These are phyloP conservation scores for Oenanthe melanoleuca DNA, from an alignment of 2,113 vertebrate species.

Conservation along the genomic window DNA sequence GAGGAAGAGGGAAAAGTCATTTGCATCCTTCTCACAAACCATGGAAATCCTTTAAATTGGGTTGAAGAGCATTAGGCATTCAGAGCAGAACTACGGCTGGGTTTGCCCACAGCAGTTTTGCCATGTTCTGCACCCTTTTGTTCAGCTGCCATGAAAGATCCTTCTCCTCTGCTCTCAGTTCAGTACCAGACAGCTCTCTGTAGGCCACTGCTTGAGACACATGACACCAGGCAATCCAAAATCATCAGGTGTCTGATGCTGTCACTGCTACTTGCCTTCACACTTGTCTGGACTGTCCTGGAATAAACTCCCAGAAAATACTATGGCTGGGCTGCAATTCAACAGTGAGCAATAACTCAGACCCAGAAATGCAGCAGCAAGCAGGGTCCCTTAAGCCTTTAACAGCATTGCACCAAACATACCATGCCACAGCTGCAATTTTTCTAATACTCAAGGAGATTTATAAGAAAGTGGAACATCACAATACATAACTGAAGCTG, in stretches of 20 bases:
- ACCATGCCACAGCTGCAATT: neutral
- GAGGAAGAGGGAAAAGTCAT: neutral
- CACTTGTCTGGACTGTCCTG: neutral
- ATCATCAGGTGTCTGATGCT: neutral
- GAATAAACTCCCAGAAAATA: neutral
- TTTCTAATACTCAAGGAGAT: neutral
- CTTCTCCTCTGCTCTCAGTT: neutral
- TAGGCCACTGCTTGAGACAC: neutral
- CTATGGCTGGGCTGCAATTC: neutral
- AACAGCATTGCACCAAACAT: neutral
- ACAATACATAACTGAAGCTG: neutral
- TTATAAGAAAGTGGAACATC: neutral
- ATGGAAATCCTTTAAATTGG: neutral
- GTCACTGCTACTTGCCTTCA: neutral
- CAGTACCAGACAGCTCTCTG: neutral
- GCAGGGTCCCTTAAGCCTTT: neutral
- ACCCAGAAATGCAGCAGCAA: neutral
- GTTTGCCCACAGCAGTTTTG: neutral
- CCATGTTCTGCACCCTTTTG: neutral
- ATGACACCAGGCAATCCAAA: neutral
- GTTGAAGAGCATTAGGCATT: neutral
- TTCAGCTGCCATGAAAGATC: neutral
- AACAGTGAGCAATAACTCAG: neutral
- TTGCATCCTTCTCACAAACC: neutral
- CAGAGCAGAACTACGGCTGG: neutral